These are phyloP conservation scores for Urocyon cinereoargenteus DNA, from an alignment of 2,797 vertebrate genomes.

Conservation along the genomic window DNA sequence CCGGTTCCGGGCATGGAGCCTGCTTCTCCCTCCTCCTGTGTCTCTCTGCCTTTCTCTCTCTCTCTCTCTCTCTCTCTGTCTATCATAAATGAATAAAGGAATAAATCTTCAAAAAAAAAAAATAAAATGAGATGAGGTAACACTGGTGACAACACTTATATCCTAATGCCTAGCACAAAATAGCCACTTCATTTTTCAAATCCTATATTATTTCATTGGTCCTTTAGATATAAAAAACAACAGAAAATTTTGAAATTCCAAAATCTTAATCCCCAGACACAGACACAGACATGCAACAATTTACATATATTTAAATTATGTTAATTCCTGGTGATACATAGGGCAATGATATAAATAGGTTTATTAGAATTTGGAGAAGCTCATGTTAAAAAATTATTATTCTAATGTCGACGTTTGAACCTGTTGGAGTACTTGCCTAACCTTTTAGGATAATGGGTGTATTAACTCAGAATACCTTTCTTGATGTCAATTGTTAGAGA, in stretches of 20 bases:
- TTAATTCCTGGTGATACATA: background rate
- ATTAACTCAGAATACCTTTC: background rate
- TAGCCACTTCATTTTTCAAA: conserved; percentile 19
- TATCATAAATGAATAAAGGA: too few relatives aligned
- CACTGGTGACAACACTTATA: background rate
- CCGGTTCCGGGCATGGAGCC: too few relatives aligned
- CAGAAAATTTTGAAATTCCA: conserved; percentile 29
- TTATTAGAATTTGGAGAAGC: conserved; percentile 4
- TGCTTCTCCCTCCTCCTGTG: too few relatives aligned
- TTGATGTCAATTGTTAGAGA: background rate
- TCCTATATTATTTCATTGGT: background rate
- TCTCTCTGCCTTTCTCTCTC: too few relatives aligned
- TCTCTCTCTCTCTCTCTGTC: too few relatives aligned
- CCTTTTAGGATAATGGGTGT: background rate
- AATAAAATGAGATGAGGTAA: background rate
- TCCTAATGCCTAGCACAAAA: background rate
- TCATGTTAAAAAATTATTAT: background rate
- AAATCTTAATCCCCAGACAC: background rate
- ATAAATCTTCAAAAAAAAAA: too few relatives aligned
- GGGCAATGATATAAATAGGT: background rate
- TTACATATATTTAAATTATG: background rate
- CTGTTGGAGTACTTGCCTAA: background rate
- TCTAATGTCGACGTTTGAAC: conserved; percentile 5
- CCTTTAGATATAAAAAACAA: background rate
- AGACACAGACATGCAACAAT: background rate